Percentiles rank a stretch among this genome's conserved stretches.
Conservation (phyloP, 2,113 vertebrate genomes). For the Otocyon megalotis region DNA sequence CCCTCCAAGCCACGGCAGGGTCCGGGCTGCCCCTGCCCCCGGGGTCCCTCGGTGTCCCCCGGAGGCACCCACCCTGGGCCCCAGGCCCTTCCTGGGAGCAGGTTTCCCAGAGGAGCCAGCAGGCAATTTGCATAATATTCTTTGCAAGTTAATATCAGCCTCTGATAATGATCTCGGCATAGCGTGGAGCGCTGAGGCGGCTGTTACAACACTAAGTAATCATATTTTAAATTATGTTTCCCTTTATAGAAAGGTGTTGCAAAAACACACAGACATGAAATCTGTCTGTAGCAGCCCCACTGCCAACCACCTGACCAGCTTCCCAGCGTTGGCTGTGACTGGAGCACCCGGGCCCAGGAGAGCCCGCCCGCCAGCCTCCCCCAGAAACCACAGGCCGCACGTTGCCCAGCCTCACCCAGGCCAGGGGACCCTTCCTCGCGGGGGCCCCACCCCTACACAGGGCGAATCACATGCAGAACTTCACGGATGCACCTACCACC, state of each 20-base stretch:
- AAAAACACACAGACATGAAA: slow-evolving; percentile 89
- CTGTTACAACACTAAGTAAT: slow-evolving; percentile 90
- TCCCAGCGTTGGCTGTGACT: slow-evolving; percentile 75
- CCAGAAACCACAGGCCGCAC: rapidly evolving
- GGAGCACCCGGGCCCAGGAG: slow-evolving; percentile 58
- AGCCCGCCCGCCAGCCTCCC: rapidly evolving
- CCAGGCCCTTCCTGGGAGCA: slow-evolving; percentile 42
- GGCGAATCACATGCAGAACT: neutral
- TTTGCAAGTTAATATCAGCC: slow-evolving; percentile 88
- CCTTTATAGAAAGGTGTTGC: slow-evolving; percentile 91
- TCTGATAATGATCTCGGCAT: slow-evolving; percentile 86
- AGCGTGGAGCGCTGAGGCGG: slow-evolving; percentile 85
- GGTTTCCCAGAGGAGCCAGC: slow-evolving; percentile 83
- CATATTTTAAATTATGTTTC: slow-evolving; percentile 91
- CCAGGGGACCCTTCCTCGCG: neutral
- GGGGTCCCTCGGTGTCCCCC: neutral
- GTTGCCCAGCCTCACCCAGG: rapidly evolving
- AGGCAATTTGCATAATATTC: slow-evolving; percentile 88
- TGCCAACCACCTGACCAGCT: slow-evolving; percentile 86
- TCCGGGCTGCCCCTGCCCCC: neutral
- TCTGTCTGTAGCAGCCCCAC: slow-evolving; percentile 86
- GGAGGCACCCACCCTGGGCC: neutral
- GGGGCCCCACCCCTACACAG: too few species aligned
- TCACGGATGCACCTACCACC: neutral
- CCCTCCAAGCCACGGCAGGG: rapidly evolving